A percentile compares a stretch with the other conserved stretches of the same genome.
phyloP scores from a whole-genome alignment of 2,113 vertebrate species.

The Myrmecophaga tridactyla region DNA sequence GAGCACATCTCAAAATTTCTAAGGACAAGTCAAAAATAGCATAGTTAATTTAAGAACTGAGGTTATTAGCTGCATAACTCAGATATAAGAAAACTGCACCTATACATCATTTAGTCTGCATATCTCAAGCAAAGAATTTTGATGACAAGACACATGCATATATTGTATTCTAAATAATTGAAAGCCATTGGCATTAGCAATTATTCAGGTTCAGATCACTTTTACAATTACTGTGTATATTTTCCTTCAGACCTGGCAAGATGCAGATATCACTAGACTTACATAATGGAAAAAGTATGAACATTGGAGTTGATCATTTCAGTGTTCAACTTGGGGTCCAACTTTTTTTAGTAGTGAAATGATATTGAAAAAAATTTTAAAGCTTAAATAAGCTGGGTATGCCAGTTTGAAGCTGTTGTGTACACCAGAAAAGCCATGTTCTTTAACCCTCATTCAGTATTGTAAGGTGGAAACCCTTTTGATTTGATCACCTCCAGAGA shows the following conservation, averaged over 20 bases:
- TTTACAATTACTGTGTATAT: neutral
- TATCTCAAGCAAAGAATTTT: neutral
- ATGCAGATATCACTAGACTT: neutral
- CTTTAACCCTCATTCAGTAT: too few species aligned
- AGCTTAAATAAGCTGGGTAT: neutral
- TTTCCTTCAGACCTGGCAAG: neutral
- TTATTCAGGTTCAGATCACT: neutral
- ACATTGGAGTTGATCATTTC: neutral
- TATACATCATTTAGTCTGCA: neutral
- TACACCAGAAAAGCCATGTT: too few species aligned
- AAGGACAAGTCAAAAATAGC: neutral
- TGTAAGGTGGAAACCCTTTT: too few species aligned
- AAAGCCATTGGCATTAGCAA: neutral
- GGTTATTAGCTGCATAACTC: neutral
- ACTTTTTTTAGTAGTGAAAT: neutral
- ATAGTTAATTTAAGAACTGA: neutral
- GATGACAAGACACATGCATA: neutral
- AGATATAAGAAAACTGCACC: neutral
- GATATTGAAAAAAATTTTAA: neutral
- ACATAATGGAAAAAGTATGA: neutral
- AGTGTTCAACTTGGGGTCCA: neutral
- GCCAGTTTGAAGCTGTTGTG: too few species aligned
- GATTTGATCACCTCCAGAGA: too few species aligned
- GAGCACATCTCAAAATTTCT: neutral
- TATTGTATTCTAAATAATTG: neutral